Percentiles rank a stretch among this genome's conserved stretches.
phyloP scores from a whole-genome alignment of 2,113 vertebrate genomes.

The Pseudois nayaur region DNA sequence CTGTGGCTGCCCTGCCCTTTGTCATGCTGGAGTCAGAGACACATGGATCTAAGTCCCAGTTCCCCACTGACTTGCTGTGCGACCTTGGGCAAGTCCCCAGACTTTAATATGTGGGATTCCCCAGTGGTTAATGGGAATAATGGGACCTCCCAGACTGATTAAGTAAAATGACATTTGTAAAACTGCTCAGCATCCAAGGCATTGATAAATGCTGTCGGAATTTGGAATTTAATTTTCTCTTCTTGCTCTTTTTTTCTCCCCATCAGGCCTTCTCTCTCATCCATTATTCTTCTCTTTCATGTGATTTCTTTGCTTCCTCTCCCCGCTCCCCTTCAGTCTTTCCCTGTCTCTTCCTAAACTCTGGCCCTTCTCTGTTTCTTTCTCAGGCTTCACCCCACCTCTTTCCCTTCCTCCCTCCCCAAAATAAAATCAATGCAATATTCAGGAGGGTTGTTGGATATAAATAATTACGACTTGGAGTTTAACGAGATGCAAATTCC shows the following conservation, averaged over 20 bases:
- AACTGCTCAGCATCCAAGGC: slow-evolving; percentile 7
- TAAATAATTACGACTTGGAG: slow-evolving; percentile 78
- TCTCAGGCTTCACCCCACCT: slow-evolving; percentile 48
- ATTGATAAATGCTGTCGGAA: slow-evolving; percentile 53
- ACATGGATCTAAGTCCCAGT: background rate
- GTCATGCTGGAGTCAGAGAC: background rate
- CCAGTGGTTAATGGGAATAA: background rate
- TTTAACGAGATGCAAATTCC: slow-evolving; percentile 79
- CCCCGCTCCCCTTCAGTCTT: background rate
- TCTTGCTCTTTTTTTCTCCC: background rate
- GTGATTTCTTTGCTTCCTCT: background rate
- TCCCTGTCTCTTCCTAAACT: slow-evolving; percentile 21
- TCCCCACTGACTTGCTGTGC: background rate
- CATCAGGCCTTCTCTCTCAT: background rate
- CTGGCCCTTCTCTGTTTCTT: slow-evolving; percentile 32
- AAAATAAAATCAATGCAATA: slow-evolving; percentile 80
- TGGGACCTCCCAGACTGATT: slow-evolving; percentile 15
- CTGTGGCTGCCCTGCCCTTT: background rate
- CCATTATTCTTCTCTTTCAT: background rate
- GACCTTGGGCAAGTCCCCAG: slow-evolving; percentile 41
- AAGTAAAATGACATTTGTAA: slow-evolving; percentile 40
- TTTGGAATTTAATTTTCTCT: slow-evolving; percentile 54
- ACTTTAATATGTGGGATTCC: background rate
- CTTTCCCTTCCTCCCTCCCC: slow-evolving; percentile 58
- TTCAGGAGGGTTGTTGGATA: slow-evolving; percentile 79